phyloP scores from a whole-genome alignment of 1,140 invertebrate species.

The Temnothorax longispinosus region DNA sequence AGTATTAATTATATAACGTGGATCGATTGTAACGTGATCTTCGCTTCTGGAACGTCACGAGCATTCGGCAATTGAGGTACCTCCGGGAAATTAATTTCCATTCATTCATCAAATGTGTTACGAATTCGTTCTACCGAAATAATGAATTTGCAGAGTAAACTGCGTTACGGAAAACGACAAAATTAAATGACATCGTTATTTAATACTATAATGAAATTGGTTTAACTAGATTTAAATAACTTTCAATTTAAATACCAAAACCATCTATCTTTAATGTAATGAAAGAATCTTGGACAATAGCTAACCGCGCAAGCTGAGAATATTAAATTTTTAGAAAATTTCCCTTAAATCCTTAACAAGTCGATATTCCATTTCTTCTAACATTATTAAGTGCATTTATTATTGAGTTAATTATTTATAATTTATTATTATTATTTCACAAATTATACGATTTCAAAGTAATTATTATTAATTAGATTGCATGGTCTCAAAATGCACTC shows the following conservation, averaged over 20 bases:
- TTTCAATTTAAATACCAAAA: conserved; percentile 2
- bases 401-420: not conserved
- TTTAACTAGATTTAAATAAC: conserved; percentile 11
- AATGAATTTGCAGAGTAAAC: not conserved
- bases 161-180: not conserved
- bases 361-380: not conserved
- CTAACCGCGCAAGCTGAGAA: not conserved
- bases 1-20: conserved; percentile 16
- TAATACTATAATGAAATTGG: not conserved
- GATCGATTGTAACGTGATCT: not conserved
- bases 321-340: not conserved
- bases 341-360: no score
- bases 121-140: not conserved
- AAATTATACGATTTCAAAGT: not conserved
- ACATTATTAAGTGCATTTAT: not conserved
- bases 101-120: not conserved
- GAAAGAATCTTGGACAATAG: not conserved
- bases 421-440: not conserved
- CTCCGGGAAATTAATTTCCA: conserved; percentile 14
- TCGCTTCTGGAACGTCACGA: not conserved
- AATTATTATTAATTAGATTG: not conserved
- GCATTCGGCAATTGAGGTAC: not conserved
- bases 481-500: not conserved
- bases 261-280: not conserved
- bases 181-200: not conserved